phyloP scores from a whole-genome alignment of 2,888 invertebrate genomes.

The Pandemis cinnamomeana region DNA sequence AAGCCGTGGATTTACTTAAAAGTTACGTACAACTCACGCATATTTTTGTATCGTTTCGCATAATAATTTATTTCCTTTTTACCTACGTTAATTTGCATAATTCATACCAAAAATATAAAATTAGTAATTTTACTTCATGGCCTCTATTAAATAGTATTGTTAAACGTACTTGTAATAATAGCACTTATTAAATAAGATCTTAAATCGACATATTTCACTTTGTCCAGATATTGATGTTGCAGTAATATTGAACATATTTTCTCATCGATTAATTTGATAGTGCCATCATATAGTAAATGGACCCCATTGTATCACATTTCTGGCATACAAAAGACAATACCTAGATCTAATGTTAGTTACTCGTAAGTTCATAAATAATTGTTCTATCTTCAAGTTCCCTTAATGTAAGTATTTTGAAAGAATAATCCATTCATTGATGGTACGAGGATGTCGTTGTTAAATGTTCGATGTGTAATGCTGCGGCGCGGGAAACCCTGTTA shows the following conservation, averaged over 20 bases:
- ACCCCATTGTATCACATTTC: slow-evolving; percentile 77
- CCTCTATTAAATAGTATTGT: slow-evolving; percentile 67
- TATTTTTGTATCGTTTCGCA: slow-evolving; percentile 36
- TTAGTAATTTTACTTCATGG: slow-evolving; percentile 64
- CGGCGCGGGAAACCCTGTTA: slow-evolving; percentile 38
- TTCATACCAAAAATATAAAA: slow-evolving; percentile 66
- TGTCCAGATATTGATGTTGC: slow-evolving; percentile 69
- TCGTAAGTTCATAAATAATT: slow-evolving; percentile 82
- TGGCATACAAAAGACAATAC: slow-evolving; percentile 85
- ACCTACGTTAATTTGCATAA: slow-evolving; percentile 49
- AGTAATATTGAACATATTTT: slow-evolving; percentile 67
- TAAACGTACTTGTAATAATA: slow-evolving; percentile 62
- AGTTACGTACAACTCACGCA: slow-evolving; percentile 22
- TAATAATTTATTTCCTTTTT: slow-evolving; percentile 41
- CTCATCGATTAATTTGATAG: slow-evolving; percentile 53
- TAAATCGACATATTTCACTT: slow-evolving; percentile 63
- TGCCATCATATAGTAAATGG: slow-evolving; percentile 60
- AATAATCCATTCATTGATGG: slow-evolving; percentile 72
- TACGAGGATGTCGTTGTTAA: slow-evolving; percentile 65
- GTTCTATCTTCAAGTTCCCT: slow-evolving; percentile 83
- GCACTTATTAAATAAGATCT: slow-evolving; percentile 67
- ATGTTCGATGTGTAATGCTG: slow-evolving; percentile 62
- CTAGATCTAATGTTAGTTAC: slow-evolving; percentile 84
- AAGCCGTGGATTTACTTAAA: slow-evolving; percentile 43
- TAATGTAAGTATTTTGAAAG: slow-evolving; percentile 80